Evolutionary conservation across 2,113 vertebrate genomes (phyloP).

Genomic region (Seriola aureovittata): DNA sequence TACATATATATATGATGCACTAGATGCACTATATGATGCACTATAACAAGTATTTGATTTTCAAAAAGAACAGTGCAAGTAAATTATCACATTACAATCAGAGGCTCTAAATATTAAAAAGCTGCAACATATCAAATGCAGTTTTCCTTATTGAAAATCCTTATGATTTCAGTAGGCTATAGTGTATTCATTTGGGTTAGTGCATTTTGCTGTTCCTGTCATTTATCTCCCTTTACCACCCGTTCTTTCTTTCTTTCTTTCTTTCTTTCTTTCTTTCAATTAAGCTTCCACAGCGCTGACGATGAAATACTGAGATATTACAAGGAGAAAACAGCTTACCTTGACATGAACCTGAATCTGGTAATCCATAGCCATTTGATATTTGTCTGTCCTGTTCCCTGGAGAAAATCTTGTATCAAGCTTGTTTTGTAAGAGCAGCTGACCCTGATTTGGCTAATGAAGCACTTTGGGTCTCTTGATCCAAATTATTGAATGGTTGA

Average conservation of each 20-base stretch:
- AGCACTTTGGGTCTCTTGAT: neutral
- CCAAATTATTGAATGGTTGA: neutral
- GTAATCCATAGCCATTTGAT: neutral
- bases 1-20: too few species aligned
- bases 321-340: neutral
- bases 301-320: neutral
- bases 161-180: too few species aligned
- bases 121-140: too few species aligned
- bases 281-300: neutral
- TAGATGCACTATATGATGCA: too few species aligned
- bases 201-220: too few species aligned
- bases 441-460: neutral
- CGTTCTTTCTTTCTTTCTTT: too few species aligned
- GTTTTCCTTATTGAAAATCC: too few species aligned
- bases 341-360: neutral
- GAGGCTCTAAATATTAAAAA: too few species aligned
- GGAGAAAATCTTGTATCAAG: neutral
- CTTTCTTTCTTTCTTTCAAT: too few species aligned
- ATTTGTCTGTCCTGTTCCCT: neutral
- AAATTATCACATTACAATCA: neutral
- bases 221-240: too few species aligned
- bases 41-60: neutral
- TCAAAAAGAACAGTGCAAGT: neutral
- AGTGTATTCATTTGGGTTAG: too few species aligned
- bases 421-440: constrained; percentile 3